Evolutionary conservation across 2,797 vertebrate species (phyloP).

Genomic region (Leucoraja ocellata): DNA sequence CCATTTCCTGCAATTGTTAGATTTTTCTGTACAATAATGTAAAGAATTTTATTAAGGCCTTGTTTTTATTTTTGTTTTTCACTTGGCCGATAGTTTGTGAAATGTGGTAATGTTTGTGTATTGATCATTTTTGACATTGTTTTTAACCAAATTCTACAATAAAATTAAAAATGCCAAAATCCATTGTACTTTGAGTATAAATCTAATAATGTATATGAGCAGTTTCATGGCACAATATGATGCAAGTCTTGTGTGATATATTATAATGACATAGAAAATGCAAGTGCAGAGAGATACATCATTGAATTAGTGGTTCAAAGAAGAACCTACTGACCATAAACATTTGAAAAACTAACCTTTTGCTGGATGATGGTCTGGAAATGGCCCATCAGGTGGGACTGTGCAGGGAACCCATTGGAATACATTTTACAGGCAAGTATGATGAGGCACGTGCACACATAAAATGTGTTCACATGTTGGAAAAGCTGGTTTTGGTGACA

Average conservation of each 20-base stretch:
- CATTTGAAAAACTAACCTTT: too few species aligned
- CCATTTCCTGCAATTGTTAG: background rate
- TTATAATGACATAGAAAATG: background rate
- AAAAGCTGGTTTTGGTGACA: too few species aligned
- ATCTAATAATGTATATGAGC: background rate
- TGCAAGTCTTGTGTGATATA: background rate
- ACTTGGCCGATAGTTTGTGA: background rate
- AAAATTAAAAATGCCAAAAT: slow-evolving; percentile 2
- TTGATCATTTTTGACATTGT: slow-evolving; percentile 10
- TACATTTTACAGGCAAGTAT: too few species aligned
- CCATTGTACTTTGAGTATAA: slow-evolving; percentile 9
- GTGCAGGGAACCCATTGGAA: too few species aligned
- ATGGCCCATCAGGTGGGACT: background rate
- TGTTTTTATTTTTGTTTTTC: background rate
- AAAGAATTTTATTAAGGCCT: background rate
- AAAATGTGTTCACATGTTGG: too few species aligned
- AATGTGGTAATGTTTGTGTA: background rate
- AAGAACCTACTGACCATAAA: too few species aligned
- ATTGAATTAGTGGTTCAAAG: too few species aligned
- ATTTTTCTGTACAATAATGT: background rate
- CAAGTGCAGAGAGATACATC: too few species aligned
- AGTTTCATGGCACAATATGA: background rate
- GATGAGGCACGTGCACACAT: too few species aligned
- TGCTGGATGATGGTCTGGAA: background rate
- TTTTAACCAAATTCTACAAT: slow-evolving; percentile 30